Percentiles rank a stretch among this genome's conserved stretches.
Conservation (phyloP, 1,140 invertebrate genomes). For the Micrasema minimum region DNA sequence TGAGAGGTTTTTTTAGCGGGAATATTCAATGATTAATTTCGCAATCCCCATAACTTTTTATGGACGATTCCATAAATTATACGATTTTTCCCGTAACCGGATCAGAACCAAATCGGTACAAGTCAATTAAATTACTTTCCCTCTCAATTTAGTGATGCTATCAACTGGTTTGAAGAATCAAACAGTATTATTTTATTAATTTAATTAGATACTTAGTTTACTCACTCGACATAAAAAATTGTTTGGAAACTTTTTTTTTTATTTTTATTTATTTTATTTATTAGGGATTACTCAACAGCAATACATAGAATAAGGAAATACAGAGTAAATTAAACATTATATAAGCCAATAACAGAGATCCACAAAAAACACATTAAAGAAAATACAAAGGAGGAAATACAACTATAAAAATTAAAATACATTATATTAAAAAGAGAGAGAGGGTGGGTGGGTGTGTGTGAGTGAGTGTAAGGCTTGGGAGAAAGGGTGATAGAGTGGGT, state of each 20-base stretch:
- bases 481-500: not conserved
- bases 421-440: too few species aligned
- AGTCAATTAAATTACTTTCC: not conserved
- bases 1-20: slow-evolving; percentile 9
- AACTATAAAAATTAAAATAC: too few species aligned
- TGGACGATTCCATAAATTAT: slow-evolving; percentile 3
- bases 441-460: too few species aligned
- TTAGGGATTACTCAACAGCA: too few species aligned
- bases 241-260: not conserved
- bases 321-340: too few species aligned
- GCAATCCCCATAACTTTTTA: slow-evolving; percentile 11
- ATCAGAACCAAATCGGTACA: not conserved
- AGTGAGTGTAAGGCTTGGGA: too few species aligned
- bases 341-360: too few species aligned
- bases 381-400: too few species aligned
- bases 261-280: not conserved
- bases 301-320: too few species aligned
- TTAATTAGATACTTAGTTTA: not conserved
- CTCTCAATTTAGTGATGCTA: not conserved
- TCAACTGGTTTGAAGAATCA: not conserved
- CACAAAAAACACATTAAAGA: too few species aligned
- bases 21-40: slow-evolving; percentile 22
- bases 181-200: not conserved
- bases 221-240: not conserved
- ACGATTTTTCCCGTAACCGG: not conserved